Conservation (phyloP, 2,888 invertebrate genomes). For the Spodoptera littoralis region DNA sequence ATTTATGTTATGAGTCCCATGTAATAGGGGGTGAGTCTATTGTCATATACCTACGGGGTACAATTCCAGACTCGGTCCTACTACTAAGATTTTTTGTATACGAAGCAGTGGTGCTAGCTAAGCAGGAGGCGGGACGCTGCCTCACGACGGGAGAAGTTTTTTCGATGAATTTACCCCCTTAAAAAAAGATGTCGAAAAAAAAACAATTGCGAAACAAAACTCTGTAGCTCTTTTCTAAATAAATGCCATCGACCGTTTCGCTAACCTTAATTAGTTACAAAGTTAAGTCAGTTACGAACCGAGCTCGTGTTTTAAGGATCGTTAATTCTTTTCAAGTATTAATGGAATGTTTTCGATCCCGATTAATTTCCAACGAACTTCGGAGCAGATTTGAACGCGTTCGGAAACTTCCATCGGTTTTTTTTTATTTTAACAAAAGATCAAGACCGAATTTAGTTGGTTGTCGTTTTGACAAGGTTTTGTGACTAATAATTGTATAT, state of each 20-base stretch:
- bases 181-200: too few species aligned
- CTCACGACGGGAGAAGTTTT: too few species aligned
- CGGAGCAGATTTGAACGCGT: constrained; percentile 51
- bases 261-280: constrained; percentile 54
- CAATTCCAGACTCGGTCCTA: too few species aligned
- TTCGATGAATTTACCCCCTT: too few species aligned
- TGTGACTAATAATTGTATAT: constrained; percentile 5
- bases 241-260: constrained; percentile 21
- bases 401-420: constrained; percentile 45
- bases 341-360: constrained; percentile 66
- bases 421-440: constrained; percentile 45
- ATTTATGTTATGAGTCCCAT: too few species aligned
- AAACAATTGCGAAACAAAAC: neutral
- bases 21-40: too few species aligned
- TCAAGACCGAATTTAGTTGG: constrained; percentile 26
- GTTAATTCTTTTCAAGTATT: constrained; percentile 69
- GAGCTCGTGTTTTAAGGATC: constrained; percentile 61
- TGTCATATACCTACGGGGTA: too few species aligned
- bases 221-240: neutral
- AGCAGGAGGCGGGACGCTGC: too few species aligned
- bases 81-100: too few species aligned
- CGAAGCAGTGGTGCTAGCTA: too few species aligned
- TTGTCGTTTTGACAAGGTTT: constrained; percentile 14
- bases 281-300: constrained; percentile 48
- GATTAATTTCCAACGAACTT: constrained; percentile 67